Percentiles rank a stretch among this genome's conserved stretches.
phyloP scores from a whole-genome alignment of 2,113 vertebrate species.

The Gadus chalcogrammus region DNA sequence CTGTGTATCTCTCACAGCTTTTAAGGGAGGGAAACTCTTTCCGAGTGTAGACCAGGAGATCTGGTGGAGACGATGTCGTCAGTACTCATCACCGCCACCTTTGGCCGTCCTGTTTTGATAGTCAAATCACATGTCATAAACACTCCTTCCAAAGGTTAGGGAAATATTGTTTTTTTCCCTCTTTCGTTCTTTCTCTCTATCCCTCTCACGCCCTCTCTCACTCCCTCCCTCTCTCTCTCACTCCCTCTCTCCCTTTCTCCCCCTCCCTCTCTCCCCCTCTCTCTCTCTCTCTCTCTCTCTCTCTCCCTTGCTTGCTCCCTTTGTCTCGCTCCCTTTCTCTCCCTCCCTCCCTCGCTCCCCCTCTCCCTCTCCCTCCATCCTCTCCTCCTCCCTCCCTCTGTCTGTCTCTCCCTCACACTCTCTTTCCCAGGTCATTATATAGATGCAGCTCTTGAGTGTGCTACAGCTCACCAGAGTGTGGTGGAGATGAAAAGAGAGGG shows the following conservation, averaged over 20 bases:
- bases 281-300: no score
- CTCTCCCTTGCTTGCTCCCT: no score
- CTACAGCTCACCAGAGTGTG: conserved; percentile 33
- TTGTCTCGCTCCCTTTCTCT: no score
- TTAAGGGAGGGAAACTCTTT: neutral
- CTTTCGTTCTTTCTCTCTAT: neutral
- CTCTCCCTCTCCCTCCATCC: neutral
- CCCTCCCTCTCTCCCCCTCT: no score
- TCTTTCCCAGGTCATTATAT: conserved; percentile 45
- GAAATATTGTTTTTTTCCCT: no score
- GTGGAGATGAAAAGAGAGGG: conserved; percentile 40
- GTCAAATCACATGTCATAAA: neutral
- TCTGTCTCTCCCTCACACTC: conserved; percentile 13
- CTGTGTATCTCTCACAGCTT: neutral
- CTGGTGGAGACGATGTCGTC: no score
- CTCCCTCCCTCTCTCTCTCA: no score
- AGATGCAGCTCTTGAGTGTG: conserved; percentile 43
- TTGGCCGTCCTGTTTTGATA: no score
- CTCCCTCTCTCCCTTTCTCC: no score
- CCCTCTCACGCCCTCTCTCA: neutral
- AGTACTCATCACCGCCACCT: no score
- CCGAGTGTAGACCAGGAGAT: conserved; percentile 23
- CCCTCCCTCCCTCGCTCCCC: no score
- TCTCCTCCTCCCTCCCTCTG: no score
- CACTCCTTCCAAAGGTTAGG: neutral